Evolutionary conservation across 2,797 vertebrate species (phyloP), one percentile per base, ranked within the genome.

Genomic region (Peromyscus eremicus): DNA sequence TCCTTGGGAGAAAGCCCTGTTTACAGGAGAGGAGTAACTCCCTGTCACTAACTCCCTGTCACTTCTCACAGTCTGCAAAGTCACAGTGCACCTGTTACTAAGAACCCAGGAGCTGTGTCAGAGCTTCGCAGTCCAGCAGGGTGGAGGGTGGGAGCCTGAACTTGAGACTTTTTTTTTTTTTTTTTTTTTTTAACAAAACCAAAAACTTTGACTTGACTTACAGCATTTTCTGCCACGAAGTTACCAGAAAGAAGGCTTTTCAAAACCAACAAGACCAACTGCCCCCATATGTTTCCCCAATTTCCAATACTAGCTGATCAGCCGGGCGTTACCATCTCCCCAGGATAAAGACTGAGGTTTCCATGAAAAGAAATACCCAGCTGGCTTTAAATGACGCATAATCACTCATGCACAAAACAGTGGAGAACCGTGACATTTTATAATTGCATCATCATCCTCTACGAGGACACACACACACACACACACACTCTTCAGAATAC

Each of bases 71-170:
- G 91, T 94, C 93, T 1, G 71, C 64, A 77, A 46, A 88, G 94
- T 93, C 90, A 86, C 76, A 25, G 91, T 57, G 85, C 98, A 98
- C 98, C 98, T 98, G 97, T 96, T 97, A 73, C 84, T 97, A 77
- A 94, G 93, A 92, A 82, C 81, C 13, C 68, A 77, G 85, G 89
- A 82, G 71, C 92, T 71, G 62, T 93, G 66, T 89, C 97, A 97
- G 83, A 96, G 76, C 34, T 60, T 84, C 94, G 66, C 82, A 84
- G 71, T 21, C 4, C 17, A 75, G 34, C 27, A 34, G 66, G 52
- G 37, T 0, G 19, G 66, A 64, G 27, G n/a, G 17, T 0, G 27
- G 5, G 60, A 43, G 23, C 17, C 62, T 49, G 52, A 70, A 76
- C 14, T 4, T 46, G 95, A 94, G 80, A 49, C 52, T 46, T 77